Conservation (phyloP, 2,113 vertebrate genomes). For the Prionailurus bengalensis region DNA sequence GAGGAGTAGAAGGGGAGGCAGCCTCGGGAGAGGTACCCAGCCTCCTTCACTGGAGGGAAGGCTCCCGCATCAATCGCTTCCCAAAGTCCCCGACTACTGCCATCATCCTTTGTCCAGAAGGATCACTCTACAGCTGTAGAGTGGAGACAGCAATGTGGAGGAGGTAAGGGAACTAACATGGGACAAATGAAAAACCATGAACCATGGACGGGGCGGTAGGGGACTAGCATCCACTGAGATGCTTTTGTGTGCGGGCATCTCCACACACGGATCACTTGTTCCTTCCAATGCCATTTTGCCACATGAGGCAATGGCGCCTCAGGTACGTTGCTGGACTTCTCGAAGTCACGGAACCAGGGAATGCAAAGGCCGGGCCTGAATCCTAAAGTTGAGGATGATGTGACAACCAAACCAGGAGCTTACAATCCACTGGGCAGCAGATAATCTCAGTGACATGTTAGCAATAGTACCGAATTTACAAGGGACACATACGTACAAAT, state of each 20-base stretch:
- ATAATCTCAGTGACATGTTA: background rate
- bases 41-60: background rate
- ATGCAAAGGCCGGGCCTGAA: background rate
- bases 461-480: background rate
- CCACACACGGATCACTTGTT: background rate
- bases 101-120: background rate
- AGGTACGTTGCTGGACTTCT: background rate
- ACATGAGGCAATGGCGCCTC: background rate
- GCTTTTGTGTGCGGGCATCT: background rate
- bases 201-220: too few species aligned
- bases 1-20: background rate
- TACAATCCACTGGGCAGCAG: background rate
- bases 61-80: rapidly evolving
- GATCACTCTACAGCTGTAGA: background rate
- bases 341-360: background rate
- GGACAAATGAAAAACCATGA: background rate
- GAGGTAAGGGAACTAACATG: too few species aligned
- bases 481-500: background rate
- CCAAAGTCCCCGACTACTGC: background rate
- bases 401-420: background rate
- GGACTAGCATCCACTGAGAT: background rate
- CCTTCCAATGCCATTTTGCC: background rate
- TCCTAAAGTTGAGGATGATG: background rate
- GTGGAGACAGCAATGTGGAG: background rate
- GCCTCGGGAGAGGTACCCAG: background rate